phyloP scores from a whole-genome alignment of 2,113 vertebrate species.

The Trogon melanurus region DNA sequence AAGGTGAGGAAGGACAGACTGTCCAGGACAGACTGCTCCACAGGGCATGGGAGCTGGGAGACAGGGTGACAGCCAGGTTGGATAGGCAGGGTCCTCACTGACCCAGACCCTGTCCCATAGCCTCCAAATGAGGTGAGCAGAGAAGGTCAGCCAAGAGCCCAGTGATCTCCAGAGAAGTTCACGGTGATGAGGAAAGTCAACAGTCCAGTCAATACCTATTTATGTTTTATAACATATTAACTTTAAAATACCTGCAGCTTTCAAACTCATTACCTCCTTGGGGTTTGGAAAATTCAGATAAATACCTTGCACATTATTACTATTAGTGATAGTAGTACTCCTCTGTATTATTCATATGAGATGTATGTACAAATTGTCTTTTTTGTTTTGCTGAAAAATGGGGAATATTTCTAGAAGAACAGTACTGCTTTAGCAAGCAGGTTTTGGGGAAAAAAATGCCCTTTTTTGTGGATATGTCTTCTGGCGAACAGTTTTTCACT shows the following conservation, averaged over 20 bases:
- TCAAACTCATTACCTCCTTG: neutral
- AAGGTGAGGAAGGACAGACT: neutral
- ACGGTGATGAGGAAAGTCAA: neutral
- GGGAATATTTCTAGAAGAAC: neutral
- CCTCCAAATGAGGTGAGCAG: neutral
- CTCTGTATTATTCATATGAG: neutral
- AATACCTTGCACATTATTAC: neutral
- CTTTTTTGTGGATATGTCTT: neutral
- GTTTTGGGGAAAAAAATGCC: neutral
- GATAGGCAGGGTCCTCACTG: neutral
- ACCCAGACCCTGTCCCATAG: neutral
- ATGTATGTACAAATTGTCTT: neutral
- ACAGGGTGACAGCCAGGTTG: neutral
- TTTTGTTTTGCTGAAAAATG: neutral
- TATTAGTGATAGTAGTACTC: neutral
- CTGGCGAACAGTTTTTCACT: neutral
- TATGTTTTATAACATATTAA: neutral
- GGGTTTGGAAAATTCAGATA: neutral
- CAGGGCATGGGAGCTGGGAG: neutral
- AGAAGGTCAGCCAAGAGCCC: neutral
- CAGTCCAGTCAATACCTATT: neutral
- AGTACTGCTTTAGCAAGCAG: neutral
- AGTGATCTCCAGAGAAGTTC: neutral
- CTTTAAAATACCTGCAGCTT: neutral
- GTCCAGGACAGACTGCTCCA: rapidly evolving